Evolutionary conservation across 2,113 vertebrate species (phyloP), one percentile per base, ranked within the genome.

Genomic region (Tringa solitaria): DNA sequence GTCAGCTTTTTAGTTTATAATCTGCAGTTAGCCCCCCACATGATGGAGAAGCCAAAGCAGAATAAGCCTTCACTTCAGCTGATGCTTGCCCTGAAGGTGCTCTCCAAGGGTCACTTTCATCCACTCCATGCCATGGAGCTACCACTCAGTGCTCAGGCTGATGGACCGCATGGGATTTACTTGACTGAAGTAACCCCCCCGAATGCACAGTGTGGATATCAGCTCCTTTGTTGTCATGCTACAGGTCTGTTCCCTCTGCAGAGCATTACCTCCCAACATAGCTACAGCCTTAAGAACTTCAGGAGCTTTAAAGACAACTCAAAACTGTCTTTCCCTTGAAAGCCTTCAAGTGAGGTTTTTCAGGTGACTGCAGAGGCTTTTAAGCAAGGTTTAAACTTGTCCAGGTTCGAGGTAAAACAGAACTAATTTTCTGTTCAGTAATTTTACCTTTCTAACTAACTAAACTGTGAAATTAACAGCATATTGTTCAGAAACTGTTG

Each of bases 81-180:
- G 30, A 19, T 35, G 48, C 27, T 87, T 0, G 0, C 11, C 37
- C 53, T 1, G 1, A 60, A 68, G 28, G 2, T 28, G 6, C 9
- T 48, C 48, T 68, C 57, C 53, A 41, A 21, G 30, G 21, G 1
- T 78, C 12, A 10, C 30, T 8, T 11, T 70, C 64, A 33, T 18
- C 5, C n/a, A 30, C n/a, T 13, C 14, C 22, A 85, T 4, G 4
- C 39, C 10, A 9, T 15, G 30, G 20, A 68, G 43, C 28, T 75
- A 14, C 35, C 53, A 63, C 19, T 3, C 41, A 54, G 54, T 14
- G 46, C n/a, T 81, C 37, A 43, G 67, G 23, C 30, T 43, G 43
- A 60, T 8, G 16, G 17, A 17, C 59, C 35, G 12, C 1, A 7
- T 19, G 1, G 22, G 21, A 1, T 53, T 76, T 45, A 18, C 22